Conservation (phyloP, 2,888 invertebrate species). For the Camptogramma bilineatum region DNA sequence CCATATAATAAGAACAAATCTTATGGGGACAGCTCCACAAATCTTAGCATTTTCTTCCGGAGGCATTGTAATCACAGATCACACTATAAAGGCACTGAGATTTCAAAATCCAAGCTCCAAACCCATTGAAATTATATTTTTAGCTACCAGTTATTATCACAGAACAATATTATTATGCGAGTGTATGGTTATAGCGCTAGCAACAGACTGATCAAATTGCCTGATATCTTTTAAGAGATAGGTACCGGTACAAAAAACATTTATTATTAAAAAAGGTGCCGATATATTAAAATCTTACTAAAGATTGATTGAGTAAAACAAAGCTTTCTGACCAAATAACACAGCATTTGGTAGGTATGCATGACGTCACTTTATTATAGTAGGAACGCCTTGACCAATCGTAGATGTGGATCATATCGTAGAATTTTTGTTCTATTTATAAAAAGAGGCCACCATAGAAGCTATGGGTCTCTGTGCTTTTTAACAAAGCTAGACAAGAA, state of each 20-base stretch:
- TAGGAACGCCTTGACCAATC: neutral
- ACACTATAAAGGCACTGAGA: neutral
- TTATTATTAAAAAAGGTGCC: no score
- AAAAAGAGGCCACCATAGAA: neutral
- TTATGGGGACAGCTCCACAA: neutral
- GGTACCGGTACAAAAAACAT: no score
- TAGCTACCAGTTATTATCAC: no score
- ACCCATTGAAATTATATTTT: neutral
- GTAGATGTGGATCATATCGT: neutral
- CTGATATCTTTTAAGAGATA: no score
- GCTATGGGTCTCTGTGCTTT: no score
- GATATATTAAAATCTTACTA: no score
- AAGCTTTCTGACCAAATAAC: neutral
- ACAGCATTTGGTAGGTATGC: neutral
- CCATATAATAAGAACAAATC: slow-evolving; percentile 7
- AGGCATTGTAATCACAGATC: neutral
- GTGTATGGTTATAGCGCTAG: neutral
- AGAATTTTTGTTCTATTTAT: neutral
- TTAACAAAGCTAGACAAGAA: no score
- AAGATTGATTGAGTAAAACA: neutral
- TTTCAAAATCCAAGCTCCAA: neutral
- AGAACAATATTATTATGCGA: no score
- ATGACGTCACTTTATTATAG: neutral
- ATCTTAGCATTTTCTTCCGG: neutral
- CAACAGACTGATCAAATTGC: neutral